Percentiles rank a stretch among this genome's conserved stretches.
Conservation (phyloP, 2,888 invertebrate species). For the Stenchaetothrips biformis region DNA sequence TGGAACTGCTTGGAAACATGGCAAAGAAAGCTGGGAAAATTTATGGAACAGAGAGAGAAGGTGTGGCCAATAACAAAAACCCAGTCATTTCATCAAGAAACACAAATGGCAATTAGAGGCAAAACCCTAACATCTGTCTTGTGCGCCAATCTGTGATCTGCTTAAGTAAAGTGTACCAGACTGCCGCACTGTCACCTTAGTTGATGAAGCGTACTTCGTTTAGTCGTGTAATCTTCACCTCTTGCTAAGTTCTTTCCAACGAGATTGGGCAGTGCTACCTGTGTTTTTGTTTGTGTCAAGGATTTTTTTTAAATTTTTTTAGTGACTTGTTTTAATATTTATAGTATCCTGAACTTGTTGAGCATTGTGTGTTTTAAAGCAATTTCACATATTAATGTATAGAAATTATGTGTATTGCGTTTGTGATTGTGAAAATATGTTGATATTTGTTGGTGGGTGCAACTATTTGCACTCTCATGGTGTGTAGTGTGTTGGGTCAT, state of each 20-base stretch:
- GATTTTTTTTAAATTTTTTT: not conserved
- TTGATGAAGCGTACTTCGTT: constrained; percentile 2
- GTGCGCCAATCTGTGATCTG: constrained; percentile 22
- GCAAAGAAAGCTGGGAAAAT: constrained; percentile 98
- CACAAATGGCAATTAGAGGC: constrained; percentile 50
- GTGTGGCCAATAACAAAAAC: constrained; percentile 45
- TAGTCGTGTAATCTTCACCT: constrained; percentile 12
- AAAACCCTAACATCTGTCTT: not conserved
- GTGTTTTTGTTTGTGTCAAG: constrained; percentile 8
- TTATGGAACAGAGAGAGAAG: constrained; percentile 76
- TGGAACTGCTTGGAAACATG: constrained; percentile 94
- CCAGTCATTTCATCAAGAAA: constrained; percentile 49
- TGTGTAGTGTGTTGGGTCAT: not conserved
- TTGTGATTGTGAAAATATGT: constrained; percentile 12
- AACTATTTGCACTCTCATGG: not conserved
- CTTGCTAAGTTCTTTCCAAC: constrained; percentile 15
- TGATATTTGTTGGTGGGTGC: not conserved
- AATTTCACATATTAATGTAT: constrained; percentile 18
- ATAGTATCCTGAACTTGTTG: constrained; percentile 9
- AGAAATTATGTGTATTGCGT: constrained; percentile 1
- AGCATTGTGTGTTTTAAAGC: constrained; percentile 21
- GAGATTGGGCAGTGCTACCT: constrained; percentile 2
- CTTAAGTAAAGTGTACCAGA: constrained; percentile 14
- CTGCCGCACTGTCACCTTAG: not conserved
- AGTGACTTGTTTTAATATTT: constrained; percentile 19